Base-by-base conservation (phyloP, 37 sponge, comb jelly and placozoan species). In the Theonella swinhoei region DNA sequence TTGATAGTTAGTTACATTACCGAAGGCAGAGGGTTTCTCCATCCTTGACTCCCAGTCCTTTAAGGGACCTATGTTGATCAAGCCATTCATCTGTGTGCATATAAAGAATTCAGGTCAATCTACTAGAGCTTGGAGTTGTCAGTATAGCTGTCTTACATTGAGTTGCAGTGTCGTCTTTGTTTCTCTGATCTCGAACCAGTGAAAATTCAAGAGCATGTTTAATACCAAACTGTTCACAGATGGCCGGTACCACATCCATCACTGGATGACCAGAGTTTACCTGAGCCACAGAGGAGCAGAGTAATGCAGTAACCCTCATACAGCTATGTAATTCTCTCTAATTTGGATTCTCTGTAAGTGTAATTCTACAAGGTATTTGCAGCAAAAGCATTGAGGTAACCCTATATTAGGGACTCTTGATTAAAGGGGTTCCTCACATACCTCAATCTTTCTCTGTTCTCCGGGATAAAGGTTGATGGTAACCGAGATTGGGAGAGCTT, bases 21-120 rank as follows among this genome's bases (percentile, higher is more conserved):
- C 79, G 60, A 0, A 91, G 80, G 23, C 80, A 76, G 0, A 91
- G 67, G 1, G 62, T 83, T 62, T 85, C 87, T 41, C 81, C 86
- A 75, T 78, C 38, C 7, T 79, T 30, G 0, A 91, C 74, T 2
- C 76, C 88, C 32, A 80, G 79, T 17, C 77, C 63, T 40, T 79
- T 76, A 32, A 91, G 83, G 5, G 91, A 87, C 31, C 70, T 78
- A n/a, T 8, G 34, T 14, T 39, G 32, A 36, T 79, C 72, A 65
- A 91, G 67, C 91, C 91, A 91, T 0, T 67, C 39, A 32, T 54
- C 90, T 89, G 76, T 2, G 17, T 0, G 71, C 29, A 4, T 14
- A 2, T 3, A 63, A 9, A 63, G 4, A 28, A 5, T 2, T 58
- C 19, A 19, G 11, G 64, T 63, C 26, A 28, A 28, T 63, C 24